phyloP scores from a whole-genome alignment of 2,113 vertebrate species.

The Megaceryle torquata region DNA sequence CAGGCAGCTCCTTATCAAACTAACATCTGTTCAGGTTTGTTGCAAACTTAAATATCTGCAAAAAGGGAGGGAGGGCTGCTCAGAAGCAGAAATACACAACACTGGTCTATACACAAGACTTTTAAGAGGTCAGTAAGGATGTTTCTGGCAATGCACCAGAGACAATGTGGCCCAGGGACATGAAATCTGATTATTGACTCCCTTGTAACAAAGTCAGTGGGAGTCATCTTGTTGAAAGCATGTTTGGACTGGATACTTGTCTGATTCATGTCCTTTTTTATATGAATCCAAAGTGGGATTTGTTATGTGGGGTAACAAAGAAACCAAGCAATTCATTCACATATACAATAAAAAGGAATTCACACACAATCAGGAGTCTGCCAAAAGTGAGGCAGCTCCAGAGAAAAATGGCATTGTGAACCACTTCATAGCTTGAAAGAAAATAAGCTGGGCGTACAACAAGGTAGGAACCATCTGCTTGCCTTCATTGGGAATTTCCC shows the following conservation, averaged over 20 bases:
- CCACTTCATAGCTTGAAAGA: conserved; percentile 31
- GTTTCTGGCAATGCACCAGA: background rate
- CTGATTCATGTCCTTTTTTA: conserved; percentile 11
- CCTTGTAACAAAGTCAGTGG: background rate
- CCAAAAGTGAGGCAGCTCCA: conserved; percentile 30
- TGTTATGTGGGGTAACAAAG: conserved; percentile 1
- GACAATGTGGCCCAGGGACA: background rate
- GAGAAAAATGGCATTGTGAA: conserved; percentile 50
- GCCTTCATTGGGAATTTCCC: conserved; percentile 52
- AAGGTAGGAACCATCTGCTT: conserved; percentile 62
- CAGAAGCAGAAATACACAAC: background rate
- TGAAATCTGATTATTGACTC: conserved; percentile 22
- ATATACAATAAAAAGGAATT: conserved; percentile 15
- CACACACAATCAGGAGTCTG: background rate
- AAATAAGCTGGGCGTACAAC: conserved; percentile 44
- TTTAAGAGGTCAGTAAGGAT: background rate
- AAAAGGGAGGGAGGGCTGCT: background rate
- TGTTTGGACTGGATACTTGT: background rate
- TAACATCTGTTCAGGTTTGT: background rate
- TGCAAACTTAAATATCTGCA: background rate
- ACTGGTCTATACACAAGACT: background rate
- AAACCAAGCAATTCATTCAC: background rate
- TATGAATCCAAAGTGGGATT: background rate
- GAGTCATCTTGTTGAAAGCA: background rate
- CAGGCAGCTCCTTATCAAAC: background rate